Evolutionary conservation across 2,797 vertebrate genomes (phyloP), one percentile per base, ranked within the genome.

Genomic region (Phataginus tricuspis): DNA sequence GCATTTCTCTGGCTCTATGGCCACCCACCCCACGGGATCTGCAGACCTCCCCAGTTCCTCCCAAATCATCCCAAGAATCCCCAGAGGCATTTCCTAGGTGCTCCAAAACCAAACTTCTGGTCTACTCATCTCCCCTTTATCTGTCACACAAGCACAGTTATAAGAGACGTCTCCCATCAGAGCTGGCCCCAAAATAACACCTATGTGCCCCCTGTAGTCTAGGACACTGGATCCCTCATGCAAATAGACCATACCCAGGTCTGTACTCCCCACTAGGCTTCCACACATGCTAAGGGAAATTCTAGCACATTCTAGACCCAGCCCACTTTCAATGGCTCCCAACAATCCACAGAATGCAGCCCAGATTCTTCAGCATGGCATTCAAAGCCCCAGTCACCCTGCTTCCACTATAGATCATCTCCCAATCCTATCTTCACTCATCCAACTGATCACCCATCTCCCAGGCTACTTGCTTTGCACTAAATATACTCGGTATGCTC

Each of bases 31-130:
- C 75, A 11, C 18, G 86, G 82, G 42, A 59, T 61, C 68, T 71
- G 39, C 18, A 85, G 21, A 84, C 31, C 31, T 16, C n/a, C 59
- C 68, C 13, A 29, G 16, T 21, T 82, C 63, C 59, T 83, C 71
- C 71, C 45, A 80, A 53, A 66, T 85, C 82, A 77, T 68, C 61
- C 18, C 63, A 80, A 55, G n/a, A 80, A 66, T 34, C 53, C 34
- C 64, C 71, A 97, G 69, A 84, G 77, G 57, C 29, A 23, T 72
- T 93, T 85, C 69, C 89, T 78, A 86, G 31, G 55, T 82, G 9
- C 49, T 91, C 72, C 23, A 90, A 93, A 83, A 86, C 37, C 74
- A 89, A 64, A 82, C 2, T 49, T 66, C 57, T 72, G 5, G 37
- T 39, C 39, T 59, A 45, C 39, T 75, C 59, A 3, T 16, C 11